Base-by-base conservation (phyloP, 2,797 vertebrate genomes). In the Smutsia gigantea region DNA sequence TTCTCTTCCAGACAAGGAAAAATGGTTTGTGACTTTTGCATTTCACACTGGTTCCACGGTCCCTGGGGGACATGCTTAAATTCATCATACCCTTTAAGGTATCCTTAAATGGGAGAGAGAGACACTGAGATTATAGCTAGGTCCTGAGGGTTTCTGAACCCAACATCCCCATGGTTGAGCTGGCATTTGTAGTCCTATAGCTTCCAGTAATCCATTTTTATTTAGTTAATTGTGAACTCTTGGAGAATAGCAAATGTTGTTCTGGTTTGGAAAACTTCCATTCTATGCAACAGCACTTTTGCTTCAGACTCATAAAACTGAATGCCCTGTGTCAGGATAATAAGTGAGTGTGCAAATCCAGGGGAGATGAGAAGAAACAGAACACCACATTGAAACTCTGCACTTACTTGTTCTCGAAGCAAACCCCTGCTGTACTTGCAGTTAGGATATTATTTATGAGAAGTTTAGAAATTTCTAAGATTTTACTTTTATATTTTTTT, bases 171-270 rank as follows among this genome's bases (percentile, higher is more conserved):
- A 71, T 61, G 29, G 31, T 34, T 90, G 51, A 82, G n/a, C 77
- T 85, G 37, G 27, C 0, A 39, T 87, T 93, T 78, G 31, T 55
- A 82, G 57, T 23, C 51, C 64, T 25, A 42, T 7, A 84, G 23
- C 34, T 90, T 96, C 29, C 86, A 55, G 68, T 75, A 71, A 87
- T 86, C 18, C 13, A 74, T 13, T 96, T 97, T 86, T 84, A 75
- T 88, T 93, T 96, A 96, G 95, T 81, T 94, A 95, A 87, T 87
- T 93, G 34, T 96, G 69, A 85, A 64, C 15, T 84, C 19, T 53
- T 85, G 42, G 31, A 95, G 72, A 92, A 81, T 68, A 92, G 68
- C 31, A 84, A 87, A 49, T 89, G 7, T 23, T 81, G 34, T 66
- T 90, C 61, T 92, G n/a, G 4, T 88, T 92, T 64, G n/a, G 29